phyloP scores from a whole-genome alignment of 2,888 invertebrate species.

The Lithophane ornitopus region DNA sequence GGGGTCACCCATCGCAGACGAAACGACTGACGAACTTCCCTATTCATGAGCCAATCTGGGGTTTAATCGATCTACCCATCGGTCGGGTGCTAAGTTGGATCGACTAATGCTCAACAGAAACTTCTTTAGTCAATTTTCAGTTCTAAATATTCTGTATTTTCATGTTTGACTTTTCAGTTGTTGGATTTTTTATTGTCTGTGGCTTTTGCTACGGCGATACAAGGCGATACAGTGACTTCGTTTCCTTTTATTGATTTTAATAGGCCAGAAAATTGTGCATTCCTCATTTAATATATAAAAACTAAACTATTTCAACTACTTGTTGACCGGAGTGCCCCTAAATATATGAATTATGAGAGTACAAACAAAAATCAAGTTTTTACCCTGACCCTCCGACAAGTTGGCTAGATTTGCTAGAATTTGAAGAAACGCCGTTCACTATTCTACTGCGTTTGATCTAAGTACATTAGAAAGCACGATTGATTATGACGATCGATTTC shows the following conservation, averaged over 20 bases:
- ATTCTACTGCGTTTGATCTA: conserved; percentile 33
- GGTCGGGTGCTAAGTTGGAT: background rate
- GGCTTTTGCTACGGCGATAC: conserved; percentile 38
- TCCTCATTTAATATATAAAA: conserved; percentile 43
- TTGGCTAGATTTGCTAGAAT: conserved; percentile 30
- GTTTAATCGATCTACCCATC: background rate
- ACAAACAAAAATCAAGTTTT: conserved; percentile 43
- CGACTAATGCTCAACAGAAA: background rate
- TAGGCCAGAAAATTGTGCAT: conserved; percentile 63
- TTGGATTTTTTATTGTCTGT: conserved; percentile 48
- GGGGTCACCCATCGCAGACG: background rate
- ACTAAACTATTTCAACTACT: conserved; percentile 27
- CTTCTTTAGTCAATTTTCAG: conserved; percentile 13
- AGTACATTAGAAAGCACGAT: conserved; percentile 32
- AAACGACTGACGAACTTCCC: background rate
- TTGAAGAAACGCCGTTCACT: conserved; percentile 38
- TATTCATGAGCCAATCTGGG: background rate
- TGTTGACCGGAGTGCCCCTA: conserved; percentile 15
- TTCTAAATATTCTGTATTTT: conserved; percentile 5
- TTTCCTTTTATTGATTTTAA: conserved; percentile 78
- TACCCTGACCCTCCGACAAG: conserved; percentile 42
- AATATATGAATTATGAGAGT: conserved; percentile 56
- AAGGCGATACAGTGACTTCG: conserved; percentile 51
- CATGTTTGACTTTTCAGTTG: conserved; percentile 33
- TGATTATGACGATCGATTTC: conserved; percentile 61